These are phyloP conservation scores for Heteropelma amictum DNA, from an alignment of 2,888 invertebrate species.

Conservation along the genomic window DNA sequence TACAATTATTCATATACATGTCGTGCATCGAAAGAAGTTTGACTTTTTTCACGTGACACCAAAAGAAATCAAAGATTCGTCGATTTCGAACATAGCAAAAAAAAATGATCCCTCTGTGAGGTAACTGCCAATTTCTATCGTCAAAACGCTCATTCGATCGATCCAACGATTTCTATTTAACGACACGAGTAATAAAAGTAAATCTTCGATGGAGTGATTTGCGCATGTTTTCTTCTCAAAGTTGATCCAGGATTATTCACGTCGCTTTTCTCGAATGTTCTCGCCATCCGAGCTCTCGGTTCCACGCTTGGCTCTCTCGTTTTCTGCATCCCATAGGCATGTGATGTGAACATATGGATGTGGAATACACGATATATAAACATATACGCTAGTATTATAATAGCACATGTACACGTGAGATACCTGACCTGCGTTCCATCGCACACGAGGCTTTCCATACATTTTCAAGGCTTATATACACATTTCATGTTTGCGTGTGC, in stretches of 20 bases:
- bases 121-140: too few species aligned
- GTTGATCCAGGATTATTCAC: conserved; percentile 1
- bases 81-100: too few species aligned
- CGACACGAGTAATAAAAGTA: too few species aligned
- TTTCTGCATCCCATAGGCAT: conserved; percentile 23
- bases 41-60: too few species aligned
- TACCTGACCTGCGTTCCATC: conserved; percentile 51
- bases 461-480: conserved; percentile 30
- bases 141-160: too few species aligned
- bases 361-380: neutral
- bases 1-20: too few species aligned
- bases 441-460: conserved; percentile 49
- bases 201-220: neutral
- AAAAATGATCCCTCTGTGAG: too few species aligned
- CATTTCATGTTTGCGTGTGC: too few species aligned
- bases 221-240: neutral
- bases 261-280: conserved; percentile 43
- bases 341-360: neutral
- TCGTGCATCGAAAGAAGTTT: too few species aligned
- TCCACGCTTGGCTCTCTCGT: conserved; percentile 40
- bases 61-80: too few species aligned
- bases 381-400: conserved; percentile 33
- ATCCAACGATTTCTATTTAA: too few species aligned
- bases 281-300: conserved; percentile 3
- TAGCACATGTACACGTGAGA: conserved; percentile 46